Percentiles rank a stretch among this genome's conserved stretches.
Conservation (phyloP, 1,140 invertebrate genomes). For the Rhopalosiphum maidis region DNA sequence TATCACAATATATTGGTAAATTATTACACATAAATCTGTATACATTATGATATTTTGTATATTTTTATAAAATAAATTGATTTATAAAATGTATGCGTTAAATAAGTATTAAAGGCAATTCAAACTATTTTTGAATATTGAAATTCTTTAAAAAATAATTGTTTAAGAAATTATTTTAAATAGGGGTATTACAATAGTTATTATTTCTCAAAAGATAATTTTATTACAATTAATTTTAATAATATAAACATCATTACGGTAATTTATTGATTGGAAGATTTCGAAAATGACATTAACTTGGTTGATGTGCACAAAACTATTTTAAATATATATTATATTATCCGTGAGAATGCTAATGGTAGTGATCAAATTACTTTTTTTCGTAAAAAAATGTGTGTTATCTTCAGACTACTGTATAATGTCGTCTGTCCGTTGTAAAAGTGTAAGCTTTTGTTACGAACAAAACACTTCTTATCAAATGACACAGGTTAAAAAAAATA, state of each 20-base stretch:
- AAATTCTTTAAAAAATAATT: neutral
- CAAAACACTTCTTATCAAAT: neutral
- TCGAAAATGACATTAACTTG: neutral
- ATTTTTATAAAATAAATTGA: neutral
- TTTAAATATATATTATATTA: neutral
- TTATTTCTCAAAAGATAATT: neutral
- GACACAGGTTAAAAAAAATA: neutral
- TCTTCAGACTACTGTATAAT: neutral
- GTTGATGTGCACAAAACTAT: neutral
- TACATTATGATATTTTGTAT: neutral
- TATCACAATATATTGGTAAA: neutral
- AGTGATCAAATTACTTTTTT: neutral
- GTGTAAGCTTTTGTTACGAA: neutral
- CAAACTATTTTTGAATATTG: neutral
- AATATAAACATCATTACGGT: neutral
- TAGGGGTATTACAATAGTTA: neutral
- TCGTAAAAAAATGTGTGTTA: neutral
- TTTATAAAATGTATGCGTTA: neutral
- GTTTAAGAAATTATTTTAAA: neutral
- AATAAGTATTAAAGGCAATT: neutral
- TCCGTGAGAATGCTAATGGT: neutral
- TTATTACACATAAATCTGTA: neutral
- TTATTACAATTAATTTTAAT: neutral
- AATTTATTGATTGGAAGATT: neutral
- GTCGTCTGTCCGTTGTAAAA: neutral